These are phyloP conservation scores for Bugula neritina DNA, from an alignment of 2,888 invertebrate species.

Conservation along the genomic window DNA sequence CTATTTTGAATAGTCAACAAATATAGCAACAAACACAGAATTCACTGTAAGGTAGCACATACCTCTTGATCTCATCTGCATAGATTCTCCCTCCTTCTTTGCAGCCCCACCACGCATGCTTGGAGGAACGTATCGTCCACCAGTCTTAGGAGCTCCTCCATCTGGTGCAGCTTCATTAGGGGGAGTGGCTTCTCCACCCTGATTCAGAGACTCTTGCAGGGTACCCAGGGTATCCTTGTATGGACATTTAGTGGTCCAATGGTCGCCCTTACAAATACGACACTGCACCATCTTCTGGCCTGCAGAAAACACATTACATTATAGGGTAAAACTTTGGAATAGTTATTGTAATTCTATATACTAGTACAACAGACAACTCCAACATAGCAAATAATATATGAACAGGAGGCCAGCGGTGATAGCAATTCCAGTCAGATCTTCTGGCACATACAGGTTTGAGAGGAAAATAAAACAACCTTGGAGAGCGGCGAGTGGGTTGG, in stretches of 20 bases:
- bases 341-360: no score
- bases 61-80: conserved; percentile 43
- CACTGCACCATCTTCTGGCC: conserved; percentile 51
- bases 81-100: conserved; percentile 61
- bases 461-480: conserved; percentile 57
- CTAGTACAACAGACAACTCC: no score
- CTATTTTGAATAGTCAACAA: conserved; percentile 5
- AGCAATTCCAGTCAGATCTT: no score
- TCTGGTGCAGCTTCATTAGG: conserved; percentile 32
- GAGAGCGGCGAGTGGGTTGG: conserved; percentile 75
- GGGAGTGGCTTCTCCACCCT: conserved; percentile 39
- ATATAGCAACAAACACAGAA: background rate
- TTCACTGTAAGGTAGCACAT: background rate
- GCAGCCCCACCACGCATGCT: conserved; percentile 72
- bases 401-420: no score
- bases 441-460: no score
- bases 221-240: conserved; percentile 77
- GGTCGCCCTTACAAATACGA: conserved; percentile 65
- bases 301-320: no score
- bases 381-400: no score
- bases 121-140: conserved; percentile 69
- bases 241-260: conserved; percentile 97
- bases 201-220: conserved; percentile 39
- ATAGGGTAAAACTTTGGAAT: no score
- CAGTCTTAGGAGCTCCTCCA: conserved; percentile 34